Evolutionary conservation across 2,888 invertebrate species (phyloP), one percentile per base, ranked within the genome.

Genomic region (Meiosimyza decipiens): DNA sequence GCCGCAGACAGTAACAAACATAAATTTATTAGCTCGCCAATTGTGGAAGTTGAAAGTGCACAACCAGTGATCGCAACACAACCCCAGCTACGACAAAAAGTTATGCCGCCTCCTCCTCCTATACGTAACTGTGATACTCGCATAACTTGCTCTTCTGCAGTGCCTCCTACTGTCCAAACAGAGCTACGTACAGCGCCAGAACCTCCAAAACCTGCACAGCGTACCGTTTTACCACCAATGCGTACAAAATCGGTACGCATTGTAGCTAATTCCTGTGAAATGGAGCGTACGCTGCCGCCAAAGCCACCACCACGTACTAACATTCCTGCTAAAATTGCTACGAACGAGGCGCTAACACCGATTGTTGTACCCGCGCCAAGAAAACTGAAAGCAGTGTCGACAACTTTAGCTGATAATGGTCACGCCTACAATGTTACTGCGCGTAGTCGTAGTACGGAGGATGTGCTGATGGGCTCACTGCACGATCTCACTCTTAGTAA

Each of bases 171-270:
- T 54, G 40, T 18, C n/a, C 33, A 2, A 12, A 13, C 16, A 40
- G 28, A 40, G 40, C 40, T 4, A 4, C 57, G 40, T 40, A 28
- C 28, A 28, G 40, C 40, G 0, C 15, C 9, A 59, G 67, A 60
- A 63, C 50, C 77, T 66, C 77, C 79, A 71, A 73, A 79, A 74
- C 80, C 76, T 60, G 81, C 74, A 60, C 78, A 80, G 73, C 83
- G 73, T 74, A 77, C 71, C 70, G 77, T 64, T 74, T 76, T 77
- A 77, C 81, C 81, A 69, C 81, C 79, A 74, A 77, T 79, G 49
- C 84, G 86, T 49, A 80, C 86, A 1, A 82, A 83, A 60, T 84
- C 85, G 9, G 83, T 81, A 13, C 79, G 81, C 11, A 72, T 74
- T 72, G 66, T 75, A 73, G n/a, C 52, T 73, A 57, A 52, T 66